Evolutionary conservation across 2,797 vertebrate genomes (phyloP).

Genomic region (Trachurus trachurus): DNA sequence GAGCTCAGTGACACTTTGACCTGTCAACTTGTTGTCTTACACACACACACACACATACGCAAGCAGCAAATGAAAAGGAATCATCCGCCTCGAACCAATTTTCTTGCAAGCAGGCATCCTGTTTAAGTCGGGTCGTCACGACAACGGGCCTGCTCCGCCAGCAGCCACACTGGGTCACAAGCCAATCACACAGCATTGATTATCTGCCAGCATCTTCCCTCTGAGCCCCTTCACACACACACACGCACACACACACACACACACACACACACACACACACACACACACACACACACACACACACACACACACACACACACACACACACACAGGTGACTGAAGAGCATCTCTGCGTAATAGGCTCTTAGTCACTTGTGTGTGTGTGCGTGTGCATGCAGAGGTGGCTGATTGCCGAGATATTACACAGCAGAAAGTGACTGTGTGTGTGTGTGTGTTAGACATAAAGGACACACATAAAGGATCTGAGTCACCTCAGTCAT

Average conservation of each 20-base stretch:
- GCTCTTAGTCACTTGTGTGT: slow-evolving; percentile 31
- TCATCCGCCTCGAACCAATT: slow-evolving; percentile 31
- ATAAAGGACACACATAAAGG: too few species aligned
- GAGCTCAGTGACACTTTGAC: slow-evolving; percentile 6
- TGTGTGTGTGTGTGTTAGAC: background rate
- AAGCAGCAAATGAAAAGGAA: background rate
- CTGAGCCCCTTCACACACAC: background rate
- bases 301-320: too few species aligned
- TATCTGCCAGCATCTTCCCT: slow-evolving; percentile 52
- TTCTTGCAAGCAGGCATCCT: slow-evolving; percentile 24
- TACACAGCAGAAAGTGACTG: background rate
- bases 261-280: too few species aligned
- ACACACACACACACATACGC: background rate
- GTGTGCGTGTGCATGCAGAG: background rate
- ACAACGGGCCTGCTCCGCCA: slow-evolving; percentile 36
- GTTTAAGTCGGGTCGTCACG: slow-evolving; percentile 44
- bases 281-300: too few species aligned
- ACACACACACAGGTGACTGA: background rate
- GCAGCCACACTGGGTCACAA: slow-evolving; percentile 31
- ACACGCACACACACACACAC: too few species aligned
- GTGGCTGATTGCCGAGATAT: background rate
- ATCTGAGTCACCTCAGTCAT: background rate
- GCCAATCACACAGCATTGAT: slow-evolving; percentile 66
- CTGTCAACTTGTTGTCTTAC: background rate
- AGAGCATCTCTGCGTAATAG: slow-evolving; percentile 18